Base-by-base conservation (phyloP, 2,888 invertebrate genomes). In the Epinotia ramella region DNA sequence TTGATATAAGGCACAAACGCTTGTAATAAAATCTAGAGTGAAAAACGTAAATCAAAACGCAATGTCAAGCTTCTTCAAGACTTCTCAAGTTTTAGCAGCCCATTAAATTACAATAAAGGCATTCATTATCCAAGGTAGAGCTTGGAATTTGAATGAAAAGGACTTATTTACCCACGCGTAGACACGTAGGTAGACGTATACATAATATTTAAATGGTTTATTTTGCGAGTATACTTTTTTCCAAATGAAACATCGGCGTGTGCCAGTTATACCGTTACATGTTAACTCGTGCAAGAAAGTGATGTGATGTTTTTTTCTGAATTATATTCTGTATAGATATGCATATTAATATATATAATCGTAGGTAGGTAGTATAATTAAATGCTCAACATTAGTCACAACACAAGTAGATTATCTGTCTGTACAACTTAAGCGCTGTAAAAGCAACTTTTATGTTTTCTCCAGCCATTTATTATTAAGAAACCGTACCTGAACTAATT, bases 401-500 rank as follows among this genome's bases (percentile, higher is more conserved):
- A n/a, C 12, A 16, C 5, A 28, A 59, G 11, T 49, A 33, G 66
- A 66, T 18, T 33, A 53, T 13, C 9, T 20, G 56, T 56, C 2
- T 28, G 28, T 40, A 67, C 56, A 67, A 66, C 33, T 68, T 59
- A 68, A 16, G 57, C 9, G 1, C 20, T 20, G 68, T 44, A 40
- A 57, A 24, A 40, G 40, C 16, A 59, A 68, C 59, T 68, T 44
- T 44, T 16, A 12, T 53, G n/a, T 71, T 76, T 66, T 20, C 62
- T 13, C 56, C 44, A 28, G 49, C 59, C 33, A 63, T 76, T 76
- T 72, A 72, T 72, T 67, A 67, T 72, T 56, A 76, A 75, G 66
- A 56, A 71, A 67, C 56, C 28, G 49, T 72, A 57, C 62, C 66
- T 71, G 70, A 72, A 66, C 67, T 76, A 76, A 76, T 76, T 76